A percentile compares a stretch with the other conserved stretches of the same genome.
These are phyloP conservation scores for Coronaproctus castanopsis DNA, from an alignment of 2,888 invertebrate genomes.

Conservation along the genomic window DNA sequence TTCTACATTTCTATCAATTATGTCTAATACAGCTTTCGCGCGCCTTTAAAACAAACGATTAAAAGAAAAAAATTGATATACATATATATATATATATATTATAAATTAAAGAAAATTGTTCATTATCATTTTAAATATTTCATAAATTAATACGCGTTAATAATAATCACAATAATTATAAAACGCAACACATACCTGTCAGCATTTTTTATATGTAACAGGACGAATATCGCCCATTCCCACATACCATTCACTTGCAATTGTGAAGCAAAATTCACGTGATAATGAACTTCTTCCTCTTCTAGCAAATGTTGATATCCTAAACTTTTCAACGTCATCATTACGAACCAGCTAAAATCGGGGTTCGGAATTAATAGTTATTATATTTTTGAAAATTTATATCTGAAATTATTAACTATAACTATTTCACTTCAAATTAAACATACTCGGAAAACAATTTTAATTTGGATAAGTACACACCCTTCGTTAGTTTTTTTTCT, in stretches of 20 bases:
- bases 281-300: constrained; percentile 36
- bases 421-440: too few relatives aligned
- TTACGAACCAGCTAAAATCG: constrained; percentile 49
- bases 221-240: constrained; percentile 69
- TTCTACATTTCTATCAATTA: constrained; percentile 48
- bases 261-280: constrained; percentile 56
- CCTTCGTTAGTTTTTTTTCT: too few relatives aligned
- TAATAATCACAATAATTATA: neutral
- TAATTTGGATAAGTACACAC: too few relatives aligned
- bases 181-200: constrained; percentile 22
- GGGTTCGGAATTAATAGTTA: too few relatives aligned
- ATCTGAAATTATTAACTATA: too few relatives aligned
- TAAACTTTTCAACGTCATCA: constrained; percentile 42
- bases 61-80: too few relatives aligned
- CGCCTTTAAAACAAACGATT: constrained; percentile 29
- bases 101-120: too few relatives aligned
- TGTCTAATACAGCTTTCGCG: constrained; percentile 40
- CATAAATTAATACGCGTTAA: neutral
- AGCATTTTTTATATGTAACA: constrained; percentile 42
- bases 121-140: neutral
- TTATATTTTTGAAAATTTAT: too few relatives aligned
- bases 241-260: constrained; percentile 62
- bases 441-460: too few relatives aligned
- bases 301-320: constrained; percentile 42
- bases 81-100: too few relatives aligned